Base-by-base conservation (phyloP, 2,888 invertebrate species). In the Caenorhabditis afra region DNA sequence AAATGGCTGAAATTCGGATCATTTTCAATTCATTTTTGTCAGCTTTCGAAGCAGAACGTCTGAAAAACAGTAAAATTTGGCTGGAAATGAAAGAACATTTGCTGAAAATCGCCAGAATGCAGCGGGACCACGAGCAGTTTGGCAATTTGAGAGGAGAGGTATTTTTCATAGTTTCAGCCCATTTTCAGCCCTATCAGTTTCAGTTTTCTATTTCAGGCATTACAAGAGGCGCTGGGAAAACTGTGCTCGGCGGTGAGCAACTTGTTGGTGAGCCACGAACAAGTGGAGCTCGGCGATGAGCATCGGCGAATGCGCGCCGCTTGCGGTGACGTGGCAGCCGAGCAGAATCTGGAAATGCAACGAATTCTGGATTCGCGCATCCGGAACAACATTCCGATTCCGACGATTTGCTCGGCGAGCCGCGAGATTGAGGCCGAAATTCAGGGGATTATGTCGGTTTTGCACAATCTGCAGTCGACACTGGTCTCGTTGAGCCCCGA, bases 401-500 rank as follows among this genome's bases (percentile, higher is more conserved):
- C 11, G 3, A 29, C 52, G 12, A 52, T 52, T 52, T 52, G 52
- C 29, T 5, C 14, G 1, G 11, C 22, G 2, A 23, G 52, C 29
- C 11, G 2, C 2, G 50, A 50, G 14, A 50, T 62, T 39, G 20
- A 35, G n/a, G 4, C 11, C 5, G 49, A 49, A 16, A 49, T 62
- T 7, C 12, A 4, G 22, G 14, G 14, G 12, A n/a, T 62, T 14
- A 47, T 11, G 35, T n/a, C 5, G 3, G 39, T 20, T 41, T 23
- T 52, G 52, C 11, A n/a, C n/a, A 20, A 16, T 0, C 23, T 64
- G 16, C 1, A 22, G 2, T 59, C 52, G 41, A n/a, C 23, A 14
- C n/a, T 64, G 14, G 16, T 3, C 14, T 23, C 0, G 0, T 22
- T 64, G 52, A 64, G 52, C 10, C 64, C 64, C 4, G 64, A 64